Base-by-base conservation (phyloP, 2,113 vertebrate genomes). In the Coptodon rendalli region DNA sequence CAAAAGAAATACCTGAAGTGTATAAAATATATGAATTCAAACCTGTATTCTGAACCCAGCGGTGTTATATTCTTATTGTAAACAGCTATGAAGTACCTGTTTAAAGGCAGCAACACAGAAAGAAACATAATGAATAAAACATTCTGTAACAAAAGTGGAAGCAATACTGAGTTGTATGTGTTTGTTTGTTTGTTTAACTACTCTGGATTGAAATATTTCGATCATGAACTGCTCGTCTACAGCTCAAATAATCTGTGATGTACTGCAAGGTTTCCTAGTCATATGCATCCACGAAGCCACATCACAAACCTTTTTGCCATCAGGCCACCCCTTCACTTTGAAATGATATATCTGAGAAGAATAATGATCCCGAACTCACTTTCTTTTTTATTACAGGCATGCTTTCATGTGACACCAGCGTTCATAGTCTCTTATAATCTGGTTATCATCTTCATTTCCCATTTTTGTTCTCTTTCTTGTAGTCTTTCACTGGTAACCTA, bases 81-180 rank as follows among this genome's bases (percentile, higher is more conserved):
- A 54, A 98, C 95, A 87, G 98, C 97, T 86, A 98, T 95, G 82
- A 97, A 97, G 91, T 99, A 99, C 78, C 98, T 99, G 94, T 71
- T 36, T 22, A 89, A 79, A 29, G 0, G 16, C 63, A 89, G 19
- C 3, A 80, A 4, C 45, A 61, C 45, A 73, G 12, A 36, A 24
- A n/a, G 31, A 34, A 22, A 56, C 45, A 38, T 27, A 27, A 34
- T 9, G 45, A 78, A 52, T 9, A 31, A 78, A 31, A 78, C 10
- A n/a, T 50, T 11, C 24, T 50, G 43, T 27, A 78, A 1, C 27
- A 78, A 19, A 50, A 76, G 2, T 31, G n/a, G 27, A 31, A n/a
- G 29, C 43, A 78, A 78, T 6, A 78, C 16, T 52, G 16, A n/a
- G 38, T 9, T 7, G 24, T 76, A 9, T 45, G 40, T 48, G 68